Base-by-base conservation (phyloP, 1,140 invertebrate genomes). In the Conopomorpha cramerella region DNA sequence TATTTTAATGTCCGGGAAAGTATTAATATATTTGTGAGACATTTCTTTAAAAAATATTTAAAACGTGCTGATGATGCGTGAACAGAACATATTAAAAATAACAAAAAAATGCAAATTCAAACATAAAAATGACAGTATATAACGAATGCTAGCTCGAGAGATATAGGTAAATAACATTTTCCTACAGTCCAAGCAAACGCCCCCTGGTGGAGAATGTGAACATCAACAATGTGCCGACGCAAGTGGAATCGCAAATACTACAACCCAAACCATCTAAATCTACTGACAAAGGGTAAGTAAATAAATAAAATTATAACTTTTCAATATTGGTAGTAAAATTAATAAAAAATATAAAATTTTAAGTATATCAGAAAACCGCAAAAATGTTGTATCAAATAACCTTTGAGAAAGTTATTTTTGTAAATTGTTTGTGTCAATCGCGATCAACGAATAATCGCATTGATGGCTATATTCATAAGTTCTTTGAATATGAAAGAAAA, bases 151-250 rank as follows among this genome's bases (percentile, higher is more conserved):
- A n/a, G n/a, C n/a, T n/a, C n/a, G n/a, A n/a, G n/a, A n/a, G n/a
- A n/a, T n/a, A n/a, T n/a, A n/a, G n/a, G n/a, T n/a, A 12, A 15
- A 17, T 16, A 11, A 36, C 14, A 8, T 40, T 45, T 28, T 18
- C 13, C 61, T 63, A 3, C 49, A 71, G 66, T 34, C 55, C 57
- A 0, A 43, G 6, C 3, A 71, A 71, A 32, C 30, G 45, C 3
- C 57, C 66, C n/a, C 33, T 66, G 10, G 37, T 15, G 2, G 57
- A 61, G 19, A 68, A 70, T n/a, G 37, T 52, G 8, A 70, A 64
- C 27, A 14, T 52, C 2, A 25, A 35, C 4, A 68, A 68, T 13
- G 30, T 45, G 2, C 41, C 41, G 19, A 32, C 36, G n/a, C 40
- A 45, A 19, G 14, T 15, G 7, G 43, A 54, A 8, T 40, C 39